Evolutionary conservation across 2,888 invertebrate genomes (phyloP), one percentile per base, ranked within the genome.

Genomic region (Cheilosia vulpina): DNA sequence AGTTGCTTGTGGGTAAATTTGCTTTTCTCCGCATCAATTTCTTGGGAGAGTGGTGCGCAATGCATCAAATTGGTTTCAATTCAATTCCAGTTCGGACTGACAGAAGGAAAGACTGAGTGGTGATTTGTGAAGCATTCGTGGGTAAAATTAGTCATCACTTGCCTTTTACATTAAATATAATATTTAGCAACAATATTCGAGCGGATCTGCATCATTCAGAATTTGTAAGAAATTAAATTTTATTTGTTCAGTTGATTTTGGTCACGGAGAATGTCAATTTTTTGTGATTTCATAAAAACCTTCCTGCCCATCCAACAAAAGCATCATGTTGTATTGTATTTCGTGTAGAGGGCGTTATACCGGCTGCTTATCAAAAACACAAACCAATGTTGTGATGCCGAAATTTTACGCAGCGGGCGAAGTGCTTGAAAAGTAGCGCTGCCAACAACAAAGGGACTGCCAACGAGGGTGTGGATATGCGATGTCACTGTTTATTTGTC

Each of bases 331-430:
- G 31, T 43, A 19, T 17, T 27, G 19, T n/a, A 31, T 57, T 69
- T 58, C 76, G 45, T 53, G 41, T 62, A 83, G 79, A 83, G 73
- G 83, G 83, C 83, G 83, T 73, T 38, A 52, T 41, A 45, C 38
- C 7, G 52, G 41, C 58, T 6, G 24, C 31, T 83, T 83, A 83
- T 79, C 83, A 69, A 41, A 73, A 73, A 57, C 83, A 79, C 83
- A 58, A 83, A 83, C 83, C 83, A 68, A 15, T 19, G 17, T 21
- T 27, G 55, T 71, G 57, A 52, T 79, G 79, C 73, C 31, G 5
- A 57, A 55, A 68, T 68, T 60, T 2, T 45, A 66, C 83, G 53
- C 62, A 43, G 11, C 17, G 41, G 71, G 24, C 47, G 65, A 43
- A 21, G 31, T 27, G 27, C 50, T 52, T 31, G 24, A 19, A 24